Evolutionary conservation across 1,140 invertebrate genomes (phyloP), one percentile per base, ranked within the genome.

Genomic region (Procambarus virginalis): DNA sequence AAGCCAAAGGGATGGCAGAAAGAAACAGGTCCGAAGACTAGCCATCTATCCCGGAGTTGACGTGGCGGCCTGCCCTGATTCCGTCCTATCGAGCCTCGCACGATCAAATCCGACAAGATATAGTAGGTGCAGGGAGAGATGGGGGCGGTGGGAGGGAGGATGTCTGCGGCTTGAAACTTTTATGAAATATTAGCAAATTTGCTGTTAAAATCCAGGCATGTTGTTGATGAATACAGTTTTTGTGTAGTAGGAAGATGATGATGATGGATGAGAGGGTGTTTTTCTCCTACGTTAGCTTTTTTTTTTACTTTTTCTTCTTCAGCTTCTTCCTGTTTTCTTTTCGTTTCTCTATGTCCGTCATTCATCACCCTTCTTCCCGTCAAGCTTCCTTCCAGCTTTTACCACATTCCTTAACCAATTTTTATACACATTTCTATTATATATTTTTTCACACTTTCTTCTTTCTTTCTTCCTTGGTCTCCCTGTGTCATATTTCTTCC

Each of bases 41-140:
- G 78, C 79, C 88, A 68, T 89, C 81, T 45, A 79, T 78, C 22
- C 48, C 55, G 20, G 20, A 76, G 84, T 79, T 86, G 84, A 79
- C 84, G 76, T 75, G 45, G 14, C 14, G 77, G 22, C 2, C 20
- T 45, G 51, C 75, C 81, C 77, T 89, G 88, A 89, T 89, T 84
- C 88, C 88, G 68, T 79, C 78, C 76, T 76, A 89, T 89, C 88
- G 88, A 89, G 79, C 81, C 70, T 55, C 46, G 34, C 51, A 49
- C 88, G 81, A 89, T 89, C 88, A 89, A 84, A 89, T 89, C 88
- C 88, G 51, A 84, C 81, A 89, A 89, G 88, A 89, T 79, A 89
- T 89, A 89, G 88, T 81, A 84, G 88, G 81, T 12, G 51, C 8
- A 12, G 12, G 51, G 12, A 12, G 51, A 55, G 12, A 55, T 2